Evolutionary conservation across 2,113 vertebrate genomes (phyloP).

Genomic region (Odobenus rosmarus): DNA sequence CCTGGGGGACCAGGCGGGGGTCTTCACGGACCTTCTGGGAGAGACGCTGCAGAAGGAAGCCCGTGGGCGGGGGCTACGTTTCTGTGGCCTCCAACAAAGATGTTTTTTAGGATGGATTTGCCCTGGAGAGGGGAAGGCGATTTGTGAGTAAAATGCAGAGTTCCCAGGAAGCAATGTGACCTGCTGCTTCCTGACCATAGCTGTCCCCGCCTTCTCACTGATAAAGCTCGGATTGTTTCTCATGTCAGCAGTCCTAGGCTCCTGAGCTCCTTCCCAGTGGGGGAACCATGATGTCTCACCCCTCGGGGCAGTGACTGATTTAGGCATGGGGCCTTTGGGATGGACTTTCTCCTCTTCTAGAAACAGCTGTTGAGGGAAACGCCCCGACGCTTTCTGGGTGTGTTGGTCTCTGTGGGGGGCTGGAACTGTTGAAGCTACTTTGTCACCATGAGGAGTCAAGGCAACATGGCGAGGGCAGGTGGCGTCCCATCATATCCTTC

Average conservation of each 20-base stretch:
- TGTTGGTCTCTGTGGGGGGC: neutral
- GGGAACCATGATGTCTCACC: neutral
- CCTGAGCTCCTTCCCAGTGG: neutral
- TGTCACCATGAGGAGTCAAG: neutral
- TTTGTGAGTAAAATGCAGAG: neutral
- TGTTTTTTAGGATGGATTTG: neutral
- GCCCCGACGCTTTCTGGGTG: neutral
- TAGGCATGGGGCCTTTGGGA: neutral
- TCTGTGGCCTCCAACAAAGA: neutral
- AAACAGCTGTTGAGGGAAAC: neutral
- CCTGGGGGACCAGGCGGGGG: neutral
- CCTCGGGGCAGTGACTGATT: neutral
- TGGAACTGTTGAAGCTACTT: neutral
- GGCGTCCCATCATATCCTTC: neutral
- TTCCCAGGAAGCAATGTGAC: neutral
- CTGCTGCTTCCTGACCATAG: neutral
- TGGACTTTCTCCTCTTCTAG: neutral
- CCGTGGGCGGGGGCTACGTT: neutral
- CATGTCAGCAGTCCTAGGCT: neutral
- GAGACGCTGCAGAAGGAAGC: neutral
- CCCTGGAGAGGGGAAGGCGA: neutral
- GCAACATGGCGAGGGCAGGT: too few relatives aligned
- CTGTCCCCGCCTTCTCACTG: neutral
- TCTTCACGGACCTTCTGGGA: neutral
- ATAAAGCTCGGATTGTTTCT: neutral